phyloP scores from a whole-genome alignment of 2,113 vertebrate species.

The Pollimyrus isidori region DNA sequence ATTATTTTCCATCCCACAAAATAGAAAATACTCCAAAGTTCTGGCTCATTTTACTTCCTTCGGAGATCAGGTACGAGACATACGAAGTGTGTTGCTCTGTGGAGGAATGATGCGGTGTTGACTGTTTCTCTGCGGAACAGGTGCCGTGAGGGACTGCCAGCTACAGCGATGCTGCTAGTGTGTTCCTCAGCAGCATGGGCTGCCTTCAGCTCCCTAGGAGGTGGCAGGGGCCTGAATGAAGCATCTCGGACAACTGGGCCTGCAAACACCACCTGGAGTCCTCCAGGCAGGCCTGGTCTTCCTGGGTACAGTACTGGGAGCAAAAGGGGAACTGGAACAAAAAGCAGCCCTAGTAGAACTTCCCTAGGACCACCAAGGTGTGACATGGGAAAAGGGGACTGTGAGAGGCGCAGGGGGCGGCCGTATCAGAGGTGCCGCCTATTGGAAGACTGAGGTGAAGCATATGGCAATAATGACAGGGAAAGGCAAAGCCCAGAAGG shows the following conservation, averaged over 20 bases:
- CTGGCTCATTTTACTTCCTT: conserved; percentile 19
- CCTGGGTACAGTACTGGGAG: conserved; percentile 41
- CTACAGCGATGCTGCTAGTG: background rate
- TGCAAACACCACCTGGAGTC: conserved; percentile 47
- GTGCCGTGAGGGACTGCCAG: too few species aligned
- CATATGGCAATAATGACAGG: background rate
- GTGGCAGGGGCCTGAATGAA: background rate
- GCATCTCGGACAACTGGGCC: conserved; percentile 36
- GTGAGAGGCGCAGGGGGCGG: background rate
- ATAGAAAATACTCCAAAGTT: too few species aligned
- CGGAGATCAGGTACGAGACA: conserved; percentile 53
- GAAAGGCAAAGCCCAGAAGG: too few species aligned
- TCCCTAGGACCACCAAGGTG: conserved; percentile 48
- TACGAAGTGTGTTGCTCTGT: conserved; percentile 30
- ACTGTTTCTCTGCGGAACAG: too few species aligned
- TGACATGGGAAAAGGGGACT: background rate
- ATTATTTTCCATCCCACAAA: too few species aligned
- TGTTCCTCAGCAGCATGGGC: background rate
- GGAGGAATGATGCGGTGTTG: background rate
- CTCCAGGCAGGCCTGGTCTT: conserved; percentile 35
- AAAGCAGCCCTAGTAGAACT: conserved; percentile 39
- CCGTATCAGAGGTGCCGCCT: background rate
- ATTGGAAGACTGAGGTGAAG: background rate
- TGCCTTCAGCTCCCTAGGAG: too few species aligned
- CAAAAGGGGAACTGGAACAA: conserved; percentile 45